These are phyloP conservation scores for Microdon myrmicae DNA, from an alignment of 2,888 invertebrate species.

Conservation along the genomic window DNA sequence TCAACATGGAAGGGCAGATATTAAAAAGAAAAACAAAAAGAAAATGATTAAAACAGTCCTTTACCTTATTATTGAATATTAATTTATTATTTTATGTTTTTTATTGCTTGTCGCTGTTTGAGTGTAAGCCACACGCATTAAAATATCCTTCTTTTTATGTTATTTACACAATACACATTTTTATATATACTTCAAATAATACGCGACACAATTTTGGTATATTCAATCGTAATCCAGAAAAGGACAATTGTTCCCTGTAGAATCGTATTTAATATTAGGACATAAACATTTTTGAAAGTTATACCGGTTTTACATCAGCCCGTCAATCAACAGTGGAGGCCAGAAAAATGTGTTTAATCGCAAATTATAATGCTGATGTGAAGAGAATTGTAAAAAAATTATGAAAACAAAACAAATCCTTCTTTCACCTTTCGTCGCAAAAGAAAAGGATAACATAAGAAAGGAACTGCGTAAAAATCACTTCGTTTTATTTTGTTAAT, in stretches of 20 bases:
- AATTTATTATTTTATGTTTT: slow-evolving; percentile 51
- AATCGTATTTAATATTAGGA: too few relatives aligned
- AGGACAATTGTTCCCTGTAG: too few relatives aligned
- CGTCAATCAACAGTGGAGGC: too few relatives aligned
- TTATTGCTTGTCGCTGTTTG: slow-evolving; percentile 39
- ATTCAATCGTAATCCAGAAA: too few relatives aligned
- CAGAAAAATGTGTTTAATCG: too few relatives aligned
- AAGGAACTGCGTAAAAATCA: slow-evolving; percentile 28
- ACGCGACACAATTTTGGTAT: too few relatives aligned
- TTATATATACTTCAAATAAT: slow-evolving; percentile 25
- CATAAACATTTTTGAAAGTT: too few relatives aligned
- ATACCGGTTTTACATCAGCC: too few relatives aligned
- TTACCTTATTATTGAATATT: slow-evolving; percentile 47
- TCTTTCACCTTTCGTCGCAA: slow-evolving; percentile 50
- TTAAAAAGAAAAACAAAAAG: slow-evolving; percentile 10
- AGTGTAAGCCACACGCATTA: slow-evolving; percentile 17
- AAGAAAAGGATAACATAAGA: slow-evolving; percentile 49
- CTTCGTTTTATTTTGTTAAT: too few relatives aligned
- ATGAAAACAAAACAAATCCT: slow-evolving; percentile 30
- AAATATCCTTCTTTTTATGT: slow-evolving; percentile 12
- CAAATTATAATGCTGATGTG: too few relatives aligned
- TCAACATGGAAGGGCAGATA: slow-evolving; percentile 19
- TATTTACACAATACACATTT: slow-evolving; percentile 19
- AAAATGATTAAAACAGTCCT: slow-evolving; percentile 33
- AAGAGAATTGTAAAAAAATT: slow-evolving; percentile 9